These are phyloP conservation scores for Hoplodrina ambigua DNA, from an alignment of 2,888 invertebrate genomes.

Conservation along the genomic window DNA sequence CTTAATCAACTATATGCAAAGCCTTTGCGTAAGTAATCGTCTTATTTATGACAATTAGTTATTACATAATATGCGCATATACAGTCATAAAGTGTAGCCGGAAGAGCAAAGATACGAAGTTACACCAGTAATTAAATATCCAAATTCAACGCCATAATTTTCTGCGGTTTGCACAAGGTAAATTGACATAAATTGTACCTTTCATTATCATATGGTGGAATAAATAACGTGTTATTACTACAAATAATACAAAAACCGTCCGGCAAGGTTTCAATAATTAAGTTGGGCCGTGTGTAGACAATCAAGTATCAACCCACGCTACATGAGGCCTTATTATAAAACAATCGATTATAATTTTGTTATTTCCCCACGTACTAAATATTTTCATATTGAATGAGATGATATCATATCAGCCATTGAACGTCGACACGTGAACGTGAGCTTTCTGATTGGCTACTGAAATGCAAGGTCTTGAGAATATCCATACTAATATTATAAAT, in stretches of 20 bases:
- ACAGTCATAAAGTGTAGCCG: conserved; percentile 41
- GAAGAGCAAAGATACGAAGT: conserved; percentile 59
- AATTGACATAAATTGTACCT: conserved; percentile 74
- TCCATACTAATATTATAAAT: no score
- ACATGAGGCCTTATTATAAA: conserved; percentile 57
- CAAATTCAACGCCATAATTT: conserved; percentile 70
- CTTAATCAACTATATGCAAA: conserved; percentile 31
- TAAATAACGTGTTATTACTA: conserved; percentile 69
- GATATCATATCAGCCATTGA: conserved; percentile 24
- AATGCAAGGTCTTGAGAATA: conserved; percentile 13
- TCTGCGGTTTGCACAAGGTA: conserved; percentile 68
- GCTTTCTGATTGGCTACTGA: conserved; percentile 14
- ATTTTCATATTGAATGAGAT: conserved; percentile 42
- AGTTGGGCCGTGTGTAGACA: conserved; percentile 37
- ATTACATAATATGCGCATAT: conserved; percentile 25
- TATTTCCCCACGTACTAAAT: conserved; percentile 28
- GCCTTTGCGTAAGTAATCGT: conserved; percentile 25
- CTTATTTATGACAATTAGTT: conserved; percentile 40
- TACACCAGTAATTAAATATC: conserved; percentile 69
- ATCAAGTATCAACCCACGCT: conserved; percentile 26
- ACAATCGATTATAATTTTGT: conserved; percentile 50
- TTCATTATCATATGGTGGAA: conserved; percentile 61
- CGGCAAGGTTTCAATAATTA: conserved; percentile 66
- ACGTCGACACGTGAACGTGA: neutral
- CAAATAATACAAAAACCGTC: conserved; percentile 64